phyloP scores from a whole-genome alignment of 1,140 invertebrate genomes.

The Drosophila sp. region DNA sequence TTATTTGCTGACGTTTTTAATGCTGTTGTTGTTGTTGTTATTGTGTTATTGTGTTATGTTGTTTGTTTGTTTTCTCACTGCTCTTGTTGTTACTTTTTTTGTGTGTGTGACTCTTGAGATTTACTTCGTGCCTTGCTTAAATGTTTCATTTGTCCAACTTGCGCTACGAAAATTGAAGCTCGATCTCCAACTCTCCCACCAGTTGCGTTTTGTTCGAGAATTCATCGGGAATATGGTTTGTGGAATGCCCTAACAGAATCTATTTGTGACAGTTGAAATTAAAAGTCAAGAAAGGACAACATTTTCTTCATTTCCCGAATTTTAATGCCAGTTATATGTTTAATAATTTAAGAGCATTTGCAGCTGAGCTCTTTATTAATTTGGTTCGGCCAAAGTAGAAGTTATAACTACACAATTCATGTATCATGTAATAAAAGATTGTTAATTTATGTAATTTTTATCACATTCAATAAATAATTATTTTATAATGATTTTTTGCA shows the following conservation, averaged over 20 bases:
- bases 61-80: conserved; percentile 41
- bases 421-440: too few species aligned
- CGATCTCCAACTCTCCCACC: not conserved
- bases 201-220: conserved; percentile 6
- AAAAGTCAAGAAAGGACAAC: not conserved
- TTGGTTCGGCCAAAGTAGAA: too few species aligned
- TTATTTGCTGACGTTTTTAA: conserved; percentile 36
- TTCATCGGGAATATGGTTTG: conserved; percentile 8
- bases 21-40: conserved; percentile 32
- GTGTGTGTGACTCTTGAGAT: conserved; percentile 60
- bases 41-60: too few species aligned
- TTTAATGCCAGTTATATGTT: too few species aligned
- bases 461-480: too few species aligned
- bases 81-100: conserved; percentile 36
- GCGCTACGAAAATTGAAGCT: conserved; percentile 28
- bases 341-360: too few species aligned
- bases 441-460: too few species aligned
- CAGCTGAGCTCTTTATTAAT: too few species aligned
- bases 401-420: too few species aligned
- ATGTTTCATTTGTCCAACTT: conserved; percentile 61
- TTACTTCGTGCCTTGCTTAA: conserved; percentile 60
- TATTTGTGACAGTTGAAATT: not conserved
- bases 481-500: too few species aligned
- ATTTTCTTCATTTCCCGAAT: not conserved
- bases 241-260: conserved; percentile 30